These are phyloP conservation scores for Tokudaia tokunoshimensis DNA, from an alignment of 2,797 vertebrate genomes.

Conservation along the genomic window DNA sequence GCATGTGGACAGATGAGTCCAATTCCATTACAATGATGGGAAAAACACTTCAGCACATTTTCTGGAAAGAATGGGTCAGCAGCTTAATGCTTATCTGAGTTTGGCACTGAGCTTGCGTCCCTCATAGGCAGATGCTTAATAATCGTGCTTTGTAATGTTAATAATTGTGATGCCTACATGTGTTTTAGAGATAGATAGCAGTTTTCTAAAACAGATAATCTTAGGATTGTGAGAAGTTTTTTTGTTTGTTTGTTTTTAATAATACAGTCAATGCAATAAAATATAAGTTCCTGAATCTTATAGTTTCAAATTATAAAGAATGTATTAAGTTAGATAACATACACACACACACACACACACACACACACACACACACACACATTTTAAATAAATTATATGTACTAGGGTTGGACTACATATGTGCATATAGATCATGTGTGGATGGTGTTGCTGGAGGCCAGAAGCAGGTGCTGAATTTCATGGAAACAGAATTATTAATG, in stretches of 20 bases:
- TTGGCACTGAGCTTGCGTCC: conserved; percentile 23
- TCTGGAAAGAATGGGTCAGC: conserved; percentile 29
- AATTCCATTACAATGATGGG: conserved; percentile 59
- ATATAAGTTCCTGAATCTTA: not conserved
- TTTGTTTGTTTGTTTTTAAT: not conserved
- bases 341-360: not conserved
- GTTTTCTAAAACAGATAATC: conserved; percentile 65
- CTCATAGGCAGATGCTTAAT: conserved; percentile 74
- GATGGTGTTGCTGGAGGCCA: not conserved
- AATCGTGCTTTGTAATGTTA: conserved; percentile 68
- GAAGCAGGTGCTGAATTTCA: not conserved
- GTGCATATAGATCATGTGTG: no score
- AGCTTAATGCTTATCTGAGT: conserved; percentile 56
- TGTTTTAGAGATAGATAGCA: not conserved
- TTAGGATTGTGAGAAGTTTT: not conserved
- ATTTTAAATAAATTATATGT: not conserved
- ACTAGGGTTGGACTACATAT: not conserved
- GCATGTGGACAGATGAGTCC: conserved; percentile 29
- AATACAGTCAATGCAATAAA: not conserved
- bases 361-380: not conserved
- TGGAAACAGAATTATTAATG: not conserved
- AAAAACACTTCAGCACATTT: conserved; percentile 73
- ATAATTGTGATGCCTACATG: not conserved
- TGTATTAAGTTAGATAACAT: not conserved
- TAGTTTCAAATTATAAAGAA: not conserved